phyloP scores from a whole-genome alignment of 2,888 invertebrate species.

The Bruchidius siliquastri region DNA sequence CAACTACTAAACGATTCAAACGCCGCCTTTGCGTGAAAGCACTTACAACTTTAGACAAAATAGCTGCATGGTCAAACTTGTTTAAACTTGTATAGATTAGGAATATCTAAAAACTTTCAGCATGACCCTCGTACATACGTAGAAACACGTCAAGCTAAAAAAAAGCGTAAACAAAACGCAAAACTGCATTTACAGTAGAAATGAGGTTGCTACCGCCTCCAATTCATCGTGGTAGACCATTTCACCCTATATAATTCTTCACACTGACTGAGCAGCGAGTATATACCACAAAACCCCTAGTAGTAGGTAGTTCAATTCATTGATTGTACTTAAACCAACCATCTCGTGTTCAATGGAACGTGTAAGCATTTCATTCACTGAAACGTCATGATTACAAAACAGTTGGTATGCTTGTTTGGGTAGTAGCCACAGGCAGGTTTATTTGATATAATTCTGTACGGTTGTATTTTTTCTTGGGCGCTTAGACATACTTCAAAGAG shows the following conservation, averaged over 20 bases:
- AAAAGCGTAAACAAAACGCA: too few species aligned
- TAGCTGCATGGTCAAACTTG: too few species aligned
- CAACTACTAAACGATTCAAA: too few species aligned
- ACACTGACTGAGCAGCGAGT: not conserved
- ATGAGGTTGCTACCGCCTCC: not conserved
- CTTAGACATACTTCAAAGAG: not conserved
- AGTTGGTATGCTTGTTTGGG: not conserved
- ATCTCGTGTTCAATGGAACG: not conserved
- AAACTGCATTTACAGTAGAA: too few species aligned
- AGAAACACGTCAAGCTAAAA: too few species aligned
- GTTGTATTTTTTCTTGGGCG: not conserved
- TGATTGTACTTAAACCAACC: not conserved
- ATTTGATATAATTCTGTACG: not conserved
- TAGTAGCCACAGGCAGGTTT: not conserved
- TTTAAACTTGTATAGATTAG: too few species aligned
- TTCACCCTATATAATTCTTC: not conserved
- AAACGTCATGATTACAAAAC: not conserved
- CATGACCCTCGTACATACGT: too few species aligned
- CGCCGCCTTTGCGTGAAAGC: too few species aligned
- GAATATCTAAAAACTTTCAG: too few species aligned
- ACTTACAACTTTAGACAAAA: too few species aligned
- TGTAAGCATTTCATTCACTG: not conserved
- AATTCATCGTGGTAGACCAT: not conserved
- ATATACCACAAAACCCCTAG: not conserved
- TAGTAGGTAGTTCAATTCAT: not conserved